Base-by-base conservation (phyloP, 2,113 vertebrate species). In the Regulus satrapa region DNA sequence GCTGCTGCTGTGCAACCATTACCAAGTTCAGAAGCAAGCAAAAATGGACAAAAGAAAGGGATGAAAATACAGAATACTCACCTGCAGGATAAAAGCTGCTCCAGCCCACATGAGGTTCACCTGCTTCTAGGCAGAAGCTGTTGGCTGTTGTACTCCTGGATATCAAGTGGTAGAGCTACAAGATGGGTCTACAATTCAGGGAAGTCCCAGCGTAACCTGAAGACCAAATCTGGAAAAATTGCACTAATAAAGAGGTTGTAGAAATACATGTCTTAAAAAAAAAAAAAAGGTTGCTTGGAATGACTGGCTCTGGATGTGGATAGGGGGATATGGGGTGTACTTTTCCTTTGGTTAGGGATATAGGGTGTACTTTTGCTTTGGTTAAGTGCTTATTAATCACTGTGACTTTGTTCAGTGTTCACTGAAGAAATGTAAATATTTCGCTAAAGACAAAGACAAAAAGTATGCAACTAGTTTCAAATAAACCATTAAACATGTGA, bases 251-350 rank as follows among this genome's bases (percentile, higher is more conserved):
- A 62, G 19, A 34, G 5, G 6, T 4, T 64, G 15, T 36, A 88
- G 34, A 61, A 68, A 64, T 14, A 28, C 8, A 26, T 8, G 8
- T 36, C 28, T n/a, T 58, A 18, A 51, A 73, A 63, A 66, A 74
- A 23, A 51, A 40, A 41, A 41, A 66, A 13, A 7, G 0, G 2
- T 34, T 49, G 10, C 14, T 80, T 76, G n/a, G 8, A 58, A 72
- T 54, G 38, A 32, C 23, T 55, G 20, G 19, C 15, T 61, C 6
- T 18, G 7, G 49, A 43, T 61, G 4, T 1, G 1, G 8, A 46
- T 31, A 54, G 1, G 14, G 18, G 14, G 11, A 6, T 25, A 11
- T 12, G n/a, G n/a, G n/a, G n/a, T n/a, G n/a, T n/a, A n/a, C n/a
- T n/a, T n/a, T n/a, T n/a, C n/a, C n/a, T n/a, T n/a, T n/a, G n/a